These are phyloP conservation scores for Hydractinia echinata DNA, from an alignment of 30 jellyfish, hydroid and myxozoan genomes.

Conservation along the genomic window DNA sequence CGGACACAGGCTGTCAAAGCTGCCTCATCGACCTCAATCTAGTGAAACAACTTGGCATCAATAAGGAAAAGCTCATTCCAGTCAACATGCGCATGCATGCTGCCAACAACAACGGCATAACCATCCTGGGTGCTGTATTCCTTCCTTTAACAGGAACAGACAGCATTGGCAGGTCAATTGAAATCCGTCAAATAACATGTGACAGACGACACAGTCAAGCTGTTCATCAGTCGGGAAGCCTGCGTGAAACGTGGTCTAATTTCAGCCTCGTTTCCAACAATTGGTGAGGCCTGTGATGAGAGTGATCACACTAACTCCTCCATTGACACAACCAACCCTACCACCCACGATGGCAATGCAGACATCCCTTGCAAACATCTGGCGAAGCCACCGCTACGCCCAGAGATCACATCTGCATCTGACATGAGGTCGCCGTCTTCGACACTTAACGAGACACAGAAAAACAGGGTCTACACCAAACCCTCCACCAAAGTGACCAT, in stretches of 20 bases:
- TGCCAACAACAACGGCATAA: conserved; percentile 11
- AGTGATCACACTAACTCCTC: background rate
- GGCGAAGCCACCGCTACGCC: too few relatives aligned
- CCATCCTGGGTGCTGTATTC: background rate
- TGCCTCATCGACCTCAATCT: conserved; percentile 18
- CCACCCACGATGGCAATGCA: too few relatives aligned
- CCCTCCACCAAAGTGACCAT: too few relatives aligned
- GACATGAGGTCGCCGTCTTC: too few relatives aligned
- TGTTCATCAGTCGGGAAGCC: background rate
- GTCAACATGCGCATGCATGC: conserved; percentile 14
- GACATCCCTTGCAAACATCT: too few relatives aligned
- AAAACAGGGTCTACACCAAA: too few relatives aligned
- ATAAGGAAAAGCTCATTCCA: conserved; percentile 10
- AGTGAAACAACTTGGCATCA: conserved; percentile 9
- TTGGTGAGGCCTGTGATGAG: background rate
- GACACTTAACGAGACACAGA: too few relatives aligned
- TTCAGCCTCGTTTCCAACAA: background rate
- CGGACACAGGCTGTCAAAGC: conserved; percentile 30
- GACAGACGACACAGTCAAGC: background rate
- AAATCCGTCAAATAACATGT: background rate
- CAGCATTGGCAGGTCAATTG: background rate
- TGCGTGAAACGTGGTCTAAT: background rate
- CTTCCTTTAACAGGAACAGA: background rate
- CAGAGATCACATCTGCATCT: too few relatives aligned
- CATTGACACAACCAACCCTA: too few relatives aligned